These are phyloP conservation scores for Ctenodactylus gundi DNA, from an alignment of 2,113 vertebrate species.

Conservation along the genomic window DNA sequence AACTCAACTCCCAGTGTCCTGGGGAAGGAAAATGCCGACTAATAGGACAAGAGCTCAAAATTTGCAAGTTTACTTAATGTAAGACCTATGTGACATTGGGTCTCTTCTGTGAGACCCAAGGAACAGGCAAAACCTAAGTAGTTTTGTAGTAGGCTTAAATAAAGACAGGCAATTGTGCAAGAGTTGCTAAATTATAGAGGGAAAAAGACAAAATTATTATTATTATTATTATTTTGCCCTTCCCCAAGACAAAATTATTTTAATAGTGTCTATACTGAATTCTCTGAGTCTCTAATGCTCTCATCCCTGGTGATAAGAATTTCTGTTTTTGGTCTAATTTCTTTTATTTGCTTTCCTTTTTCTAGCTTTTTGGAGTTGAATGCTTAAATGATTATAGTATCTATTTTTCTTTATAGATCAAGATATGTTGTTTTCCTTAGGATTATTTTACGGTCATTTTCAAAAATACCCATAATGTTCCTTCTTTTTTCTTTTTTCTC, in stretches of 20 bases:
- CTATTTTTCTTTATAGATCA: too few species aligned
- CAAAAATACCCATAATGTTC: too few species aligned
- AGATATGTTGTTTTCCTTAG: too few species aligned
- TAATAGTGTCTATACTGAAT: background rate
- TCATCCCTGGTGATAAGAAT: background rate
- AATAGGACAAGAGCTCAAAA: background rate
- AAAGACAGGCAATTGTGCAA: background rate
- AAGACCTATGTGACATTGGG: background rate
- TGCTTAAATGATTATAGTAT: background rate
- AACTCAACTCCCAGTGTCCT: background rate
- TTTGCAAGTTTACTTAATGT: background rate
- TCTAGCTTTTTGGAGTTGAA: background rate
- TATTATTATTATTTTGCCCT: too few species aligned
- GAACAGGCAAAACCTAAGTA: background rate
- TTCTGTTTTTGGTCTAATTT: background rate
- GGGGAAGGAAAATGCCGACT: background rate
- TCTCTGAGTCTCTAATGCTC: background rate
- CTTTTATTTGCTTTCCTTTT: background rate
- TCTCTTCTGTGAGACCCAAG: background rate
- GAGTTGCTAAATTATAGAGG: background rate
- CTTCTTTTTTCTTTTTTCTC: too few species aligned
- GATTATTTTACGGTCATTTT: background rate
- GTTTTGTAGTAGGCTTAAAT: background rate
- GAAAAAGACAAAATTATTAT: too few species aligned
- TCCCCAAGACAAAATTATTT: too few species aligned